Evolutionary conservation across 2,888 invertebrate genomes (phyloP), one percentile per base, ranked within the genome.

Genomic region (Actias luna): DNA sequence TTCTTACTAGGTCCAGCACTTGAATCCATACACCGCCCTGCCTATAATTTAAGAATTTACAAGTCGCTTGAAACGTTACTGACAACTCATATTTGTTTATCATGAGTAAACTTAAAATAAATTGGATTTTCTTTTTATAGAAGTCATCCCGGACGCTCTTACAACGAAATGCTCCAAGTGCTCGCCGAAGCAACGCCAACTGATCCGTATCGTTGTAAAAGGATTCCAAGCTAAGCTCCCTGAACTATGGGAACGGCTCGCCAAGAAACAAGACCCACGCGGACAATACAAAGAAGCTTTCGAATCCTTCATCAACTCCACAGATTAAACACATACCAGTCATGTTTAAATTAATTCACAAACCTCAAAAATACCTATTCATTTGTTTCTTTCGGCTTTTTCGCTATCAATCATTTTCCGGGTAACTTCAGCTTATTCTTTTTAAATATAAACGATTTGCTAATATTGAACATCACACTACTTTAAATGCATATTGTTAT

Each of bases 191-290:
- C 96, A 96, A 79, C 93, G 92, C 39, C 80, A 89, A 62, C 92
- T 94, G 14, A 77, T 92, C 33, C 85, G 88, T 68, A 94, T 93
- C 66, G 94, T 96, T 0, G 92, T 96, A 60, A 90, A 93, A 14
- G 95, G 88, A 69, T 89, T 97, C 75, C 93, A 95, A 69, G 88
- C 94, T 31, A 93, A 96, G 65, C 93, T 94, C 67, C 94, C 94
- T 0, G 93, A 94, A 0, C 82, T 94, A 71, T 97, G 95, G 95
- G 85, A 93, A 1, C 83, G 93, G 66, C 87, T 97, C 22, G 93
- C 94, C 69, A 84, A 87, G 60, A 95, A 95, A 80, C 95, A 95
- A 79, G 97, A 97, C 83, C 95, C 95, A 5, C 87, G 93, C 0
- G 94, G 94, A 22, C 74, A 92, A 63, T 96, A 94, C 92, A 93